These are phyloP conservation scores for Stenurella melanura DNA, from an alignment of 2,888 invertebrate genomes.

Conservation along the genomic window DNA sequence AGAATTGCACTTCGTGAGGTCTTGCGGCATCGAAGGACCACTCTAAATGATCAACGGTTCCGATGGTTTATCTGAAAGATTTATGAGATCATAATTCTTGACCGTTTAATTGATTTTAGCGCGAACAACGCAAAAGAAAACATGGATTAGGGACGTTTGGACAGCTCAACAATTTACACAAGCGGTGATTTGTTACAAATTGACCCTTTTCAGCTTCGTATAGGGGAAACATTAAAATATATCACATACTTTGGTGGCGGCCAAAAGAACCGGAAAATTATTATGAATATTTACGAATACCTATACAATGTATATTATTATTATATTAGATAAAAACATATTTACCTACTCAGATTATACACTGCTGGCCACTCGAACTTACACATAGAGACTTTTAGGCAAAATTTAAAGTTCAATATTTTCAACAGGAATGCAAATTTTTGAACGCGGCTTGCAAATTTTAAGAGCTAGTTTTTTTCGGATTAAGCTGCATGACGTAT, in stretches of 20 bases:
- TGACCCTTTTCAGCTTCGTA: slow-evolving; percentile 14
- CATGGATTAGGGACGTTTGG: slow-evolving; percentile 45
- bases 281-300: neutral
- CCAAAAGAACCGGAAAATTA: neutral
- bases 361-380: no score
- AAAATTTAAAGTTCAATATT: no score
- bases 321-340: no score
- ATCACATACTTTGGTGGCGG: neutral
- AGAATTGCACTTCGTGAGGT: slow-evolving; percentile 32
- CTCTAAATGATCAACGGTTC: slow-evolving; percentile 51
- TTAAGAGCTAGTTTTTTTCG: no score
- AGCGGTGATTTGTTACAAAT: slow-evolving; percentile 25
- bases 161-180: slow-evolving; percentile 47
- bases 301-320: no score
- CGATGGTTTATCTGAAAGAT: slow-evolving; percentile 55
- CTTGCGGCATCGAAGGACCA: slow-evolving; percentile 30
- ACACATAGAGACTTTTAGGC: no score
- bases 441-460: no score
- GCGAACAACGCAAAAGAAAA: slow-evolving; percentile 46
- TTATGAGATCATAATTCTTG: slow-evolving; percentile 56
- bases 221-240: slow-evolving; percentile 2
- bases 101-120: slow-evolving; percentile 57
- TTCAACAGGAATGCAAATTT: no score
- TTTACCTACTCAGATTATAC: no score
- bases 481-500: no score